These are phyloP conservation scores for Clinocottus analis DNA, from an alignment of 2,113 vertebrate species.

Conservation along the genomic window DNA sequence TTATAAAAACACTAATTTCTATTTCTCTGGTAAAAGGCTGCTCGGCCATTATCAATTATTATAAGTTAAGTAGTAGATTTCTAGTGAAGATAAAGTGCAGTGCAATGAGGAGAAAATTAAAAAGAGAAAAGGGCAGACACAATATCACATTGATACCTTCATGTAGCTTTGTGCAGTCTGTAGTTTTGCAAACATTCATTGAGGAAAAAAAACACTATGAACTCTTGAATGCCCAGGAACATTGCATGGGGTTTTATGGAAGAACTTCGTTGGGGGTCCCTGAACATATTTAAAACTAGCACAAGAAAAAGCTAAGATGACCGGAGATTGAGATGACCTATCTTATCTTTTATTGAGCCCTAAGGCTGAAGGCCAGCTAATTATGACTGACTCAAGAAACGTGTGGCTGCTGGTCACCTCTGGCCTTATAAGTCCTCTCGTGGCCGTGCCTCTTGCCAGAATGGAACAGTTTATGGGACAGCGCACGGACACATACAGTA, in stretches of 20 bases:
- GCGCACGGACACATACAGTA: slow-evolving; percentile 3
- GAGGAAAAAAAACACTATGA: slow-evolving; percentile 46
- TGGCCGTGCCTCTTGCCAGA: slow-evolving; percentile 31
- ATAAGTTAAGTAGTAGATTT: slow-evolving; percentile 58
- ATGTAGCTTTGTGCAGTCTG: slow-evolving; percentile 35
- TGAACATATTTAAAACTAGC: slow-evolving; percentile 67
- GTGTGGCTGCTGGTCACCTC: slow-evolving; percentile 48
- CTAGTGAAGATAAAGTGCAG: slow-evolving; percentile 55
- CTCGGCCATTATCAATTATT: slow-evolving; percentile 67
- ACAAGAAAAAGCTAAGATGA: slow-evolving; percentile 48
- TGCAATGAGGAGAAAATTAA: slow-evolving; percentile 37
- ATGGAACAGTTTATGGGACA: slow-evolving; percentile 47
- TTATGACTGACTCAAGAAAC: slow-evolving; percentile 72
- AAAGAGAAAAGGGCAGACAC: slow-evolving; percentile 7
- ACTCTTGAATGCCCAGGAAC: slow-evolving; percentile 61
- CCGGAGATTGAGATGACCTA: slow-evolving; percentile 71
- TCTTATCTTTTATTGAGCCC: slow-evolving; percentile 73
- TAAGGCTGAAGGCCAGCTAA: slow-evolving; percentile 67
- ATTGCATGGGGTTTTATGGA: slow-evolving; percentile 76
- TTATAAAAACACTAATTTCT: slow-evolving; percentile 57
- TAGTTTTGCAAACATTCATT: slow-evolving; percentile 47
- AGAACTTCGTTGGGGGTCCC: slow-evolving; percentile 70
- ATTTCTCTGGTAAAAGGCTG: slow-evolving; percentile 41
- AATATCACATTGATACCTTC: slow-evolving; percentile 20
- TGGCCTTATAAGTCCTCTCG: slow-evolving; percentile 47